Percentiles rank a stretch among this genome's conserved stretches.
Conservation (phyloP, 2,797 vertebrate species). For the Helicolenus hilgendorfi region DNA sequence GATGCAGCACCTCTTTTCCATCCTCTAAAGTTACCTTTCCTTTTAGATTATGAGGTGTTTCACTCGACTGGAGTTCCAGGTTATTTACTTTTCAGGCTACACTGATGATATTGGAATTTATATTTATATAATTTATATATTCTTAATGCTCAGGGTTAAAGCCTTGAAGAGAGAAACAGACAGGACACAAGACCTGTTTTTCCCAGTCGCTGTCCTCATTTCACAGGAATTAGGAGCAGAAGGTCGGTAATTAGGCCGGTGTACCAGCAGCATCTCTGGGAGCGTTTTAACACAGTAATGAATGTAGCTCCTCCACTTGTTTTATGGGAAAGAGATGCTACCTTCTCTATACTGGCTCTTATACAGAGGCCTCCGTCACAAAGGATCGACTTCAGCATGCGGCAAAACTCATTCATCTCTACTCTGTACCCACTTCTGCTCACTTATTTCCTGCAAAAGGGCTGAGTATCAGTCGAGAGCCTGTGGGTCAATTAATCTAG, state of each 20-base stretch:
- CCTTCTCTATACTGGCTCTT: neutral
- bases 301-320: slow-evolving; percentile 46
- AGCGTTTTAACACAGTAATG: slow-evolving; percentile 58
- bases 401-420: slow-evolving; percentile 16
- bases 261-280: slow-evolving; percentile 47
- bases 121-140: neutral
- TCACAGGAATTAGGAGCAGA: slow-evolving; percentile 75
- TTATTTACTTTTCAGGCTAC: neutral
- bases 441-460: slow-evolving; percentile 31
- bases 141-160: slow-evolving; percentile 3
- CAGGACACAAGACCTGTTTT: slow-evolving; percentile 46
- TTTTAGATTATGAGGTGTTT: slow-evolving; percentile 12
- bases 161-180: slow-evolving; percentile 24
- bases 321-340: slow-evolving; percentile 40
- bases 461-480: slow-evolving; percentile 20
- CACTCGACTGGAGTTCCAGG: neutral
- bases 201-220: slow-evolving; percentile 64
- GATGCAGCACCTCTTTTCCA: too few relatives aligned
- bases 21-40: neutral
- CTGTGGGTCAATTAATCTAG: slow-evolving; percentile 58
- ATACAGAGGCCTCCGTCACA: slow-evolving; percentile 7
- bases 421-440: slow-evolving; percentile 1
- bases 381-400: neutral
- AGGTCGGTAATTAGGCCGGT: slow-evolving; percentile 72
- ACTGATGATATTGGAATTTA: neutral